A percentile compares a stretch with the other conserved stretches of the same genome.
phyloP scores from a whole-genome alignment of 2,797 vertebrate genomes.

The Threskiornis aethiopicus region DNA sequence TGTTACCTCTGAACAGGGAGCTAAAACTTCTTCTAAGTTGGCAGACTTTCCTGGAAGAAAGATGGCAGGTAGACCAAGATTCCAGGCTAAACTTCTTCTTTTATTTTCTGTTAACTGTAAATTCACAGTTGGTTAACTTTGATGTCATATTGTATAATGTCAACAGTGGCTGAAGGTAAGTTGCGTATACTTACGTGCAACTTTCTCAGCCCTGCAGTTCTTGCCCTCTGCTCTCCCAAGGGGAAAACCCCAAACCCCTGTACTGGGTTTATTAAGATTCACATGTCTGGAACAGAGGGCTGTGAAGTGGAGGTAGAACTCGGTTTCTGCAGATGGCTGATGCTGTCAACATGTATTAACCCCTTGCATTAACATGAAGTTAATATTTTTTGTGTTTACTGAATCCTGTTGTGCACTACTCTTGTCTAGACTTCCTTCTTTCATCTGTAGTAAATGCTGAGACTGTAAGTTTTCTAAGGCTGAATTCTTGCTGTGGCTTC shows the following conservation, averaged over 20 bases:
- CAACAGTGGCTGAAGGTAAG: not conserved
- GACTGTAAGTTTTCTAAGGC: not conserved
- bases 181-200: fast-evolving
- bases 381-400: not conserved
- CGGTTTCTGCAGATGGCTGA: not conserved
- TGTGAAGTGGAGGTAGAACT: not conserved
- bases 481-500: not conserved
- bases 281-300: not conserved
- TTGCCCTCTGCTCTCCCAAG: not conserved
- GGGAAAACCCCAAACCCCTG: not conserved
- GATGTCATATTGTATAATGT: not conserved
- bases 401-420: not conserved
- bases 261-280: not conserved
- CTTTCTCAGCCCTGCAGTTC: not conserved
- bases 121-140: not conserved
- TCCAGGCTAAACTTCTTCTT: not conserved
- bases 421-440: not conserved
- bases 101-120: not conserved
- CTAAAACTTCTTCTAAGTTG: not conserved
- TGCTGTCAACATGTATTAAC: fast-evolving
- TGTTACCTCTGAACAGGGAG: not conserved
- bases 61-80: not conserved
- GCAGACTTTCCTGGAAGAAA: not conserved
- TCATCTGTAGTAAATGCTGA: conserved; percentile 2
- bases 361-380: not conserved